Conservation (phyloP, 2,113 vertebrate genomes). For the Blennius ocellaris region DNA sequence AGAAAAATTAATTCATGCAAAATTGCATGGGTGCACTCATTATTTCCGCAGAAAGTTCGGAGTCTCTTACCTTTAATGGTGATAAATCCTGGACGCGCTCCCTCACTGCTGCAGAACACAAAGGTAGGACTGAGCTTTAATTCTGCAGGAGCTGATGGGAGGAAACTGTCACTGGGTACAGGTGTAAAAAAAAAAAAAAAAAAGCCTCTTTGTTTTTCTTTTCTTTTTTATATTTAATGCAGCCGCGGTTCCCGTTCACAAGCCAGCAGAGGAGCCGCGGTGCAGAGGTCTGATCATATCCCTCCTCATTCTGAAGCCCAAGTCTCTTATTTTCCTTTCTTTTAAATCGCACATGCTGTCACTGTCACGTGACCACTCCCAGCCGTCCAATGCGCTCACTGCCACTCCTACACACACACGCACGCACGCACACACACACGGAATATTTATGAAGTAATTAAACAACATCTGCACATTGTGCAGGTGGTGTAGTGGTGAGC, state of each 20-base stretch:
- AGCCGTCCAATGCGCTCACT: constrained; percentile 50
- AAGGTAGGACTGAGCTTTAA: constrained; percentile 9
- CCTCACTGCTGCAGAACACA: constrained; percentile 6
- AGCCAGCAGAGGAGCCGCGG: constrained; percentile 13
- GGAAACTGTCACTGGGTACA: background rate
- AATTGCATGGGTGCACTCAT: background rate
- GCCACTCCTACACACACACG: constrained; percentile 34
- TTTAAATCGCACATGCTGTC: constrained; percentile 64
- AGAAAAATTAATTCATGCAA: no score
- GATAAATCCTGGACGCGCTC: background rate
- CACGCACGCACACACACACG: constrained; percentile 2
- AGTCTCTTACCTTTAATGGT: constrained; percentile 50
- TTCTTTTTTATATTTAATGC: background rate
- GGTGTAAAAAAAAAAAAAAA: background rate
- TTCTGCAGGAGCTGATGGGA: background rate
- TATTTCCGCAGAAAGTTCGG: constrained; percentile 47
- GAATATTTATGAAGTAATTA: background rate
- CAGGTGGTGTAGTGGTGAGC: no score
- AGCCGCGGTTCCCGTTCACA: background rate
- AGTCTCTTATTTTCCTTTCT: constrained; percentile 42
- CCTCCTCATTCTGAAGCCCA: constrained; percentile 53
- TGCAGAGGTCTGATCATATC: constrained; percentile 1
- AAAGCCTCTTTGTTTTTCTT: no score
- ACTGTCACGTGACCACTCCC: constrained; percentile 65
- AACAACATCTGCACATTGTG: background rate